These are phyloP conservation scores for Hofmannophila pseudospretella DNA, from an alignment of 2,888 invertebrate species.

Conservation along the genomic window DNA sequence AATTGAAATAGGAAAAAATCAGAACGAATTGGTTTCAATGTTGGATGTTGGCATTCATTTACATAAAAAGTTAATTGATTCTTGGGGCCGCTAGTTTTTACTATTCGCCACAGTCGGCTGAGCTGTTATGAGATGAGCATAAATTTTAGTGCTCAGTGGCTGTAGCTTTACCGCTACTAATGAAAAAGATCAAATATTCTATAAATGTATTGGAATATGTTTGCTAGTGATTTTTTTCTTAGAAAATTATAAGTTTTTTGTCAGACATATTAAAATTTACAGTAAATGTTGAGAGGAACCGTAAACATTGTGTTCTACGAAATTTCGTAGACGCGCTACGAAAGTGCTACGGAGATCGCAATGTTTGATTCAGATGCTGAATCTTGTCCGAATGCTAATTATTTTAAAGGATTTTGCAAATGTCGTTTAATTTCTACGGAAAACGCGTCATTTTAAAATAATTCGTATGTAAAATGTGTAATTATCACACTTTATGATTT, in stretches of 20 bases:
- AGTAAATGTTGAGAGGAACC: background rate
- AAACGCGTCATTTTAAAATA: background rate
- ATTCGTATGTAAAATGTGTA: background rate
- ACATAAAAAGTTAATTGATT: conserved; percentile 27
- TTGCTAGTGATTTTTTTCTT: too few species aligned
- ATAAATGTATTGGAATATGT: background rate
- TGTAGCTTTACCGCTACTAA: conserved; percentile 32
- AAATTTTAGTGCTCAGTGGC: conserved; percentile 29
- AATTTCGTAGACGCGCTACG: conserved; percentile 59
- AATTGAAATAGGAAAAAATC: background rate
- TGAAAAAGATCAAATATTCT: background rate
- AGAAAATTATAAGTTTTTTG: too few species aligned
- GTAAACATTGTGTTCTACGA: conserved; percentile 32
- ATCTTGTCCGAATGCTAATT: too few species aligned
- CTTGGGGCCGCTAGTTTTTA: conserved; percentile 18
- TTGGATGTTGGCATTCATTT: conserved; percentile 10
- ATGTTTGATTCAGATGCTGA: background rate
- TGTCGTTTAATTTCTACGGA: background rate
- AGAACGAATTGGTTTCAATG: background rate
- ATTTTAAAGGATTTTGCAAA: background rate
- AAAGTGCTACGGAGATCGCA: conserved; percentile 38
- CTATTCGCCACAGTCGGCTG: conserved; percentile 38
- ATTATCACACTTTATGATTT: background rate
- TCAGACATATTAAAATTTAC: background rate
- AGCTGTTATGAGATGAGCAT: conserved; percentile 33